A percentile compares a stretch with the other conserved stretches of the same genome.
Conservation (phyloP, 2,113 vertebrate species). For the Sporophila hypoxantha region DNA sequence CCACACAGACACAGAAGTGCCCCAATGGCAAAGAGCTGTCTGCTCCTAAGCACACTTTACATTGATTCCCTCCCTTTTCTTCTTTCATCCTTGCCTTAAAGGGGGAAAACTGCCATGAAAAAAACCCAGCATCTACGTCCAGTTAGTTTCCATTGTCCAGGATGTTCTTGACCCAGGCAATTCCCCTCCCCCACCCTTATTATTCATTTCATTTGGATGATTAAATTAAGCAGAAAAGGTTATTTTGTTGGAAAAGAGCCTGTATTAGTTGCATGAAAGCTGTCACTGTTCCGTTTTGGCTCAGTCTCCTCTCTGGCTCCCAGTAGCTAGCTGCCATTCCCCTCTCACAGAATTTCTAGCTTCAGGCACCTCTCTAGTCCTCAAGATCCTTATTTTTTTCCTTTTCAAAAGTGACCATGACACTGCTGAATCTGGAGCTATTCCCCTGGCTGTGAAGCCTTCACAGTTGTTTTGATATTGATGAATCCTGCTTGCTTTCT, state of each 20-base stretch:
- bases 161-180: conserved; percentile 16
- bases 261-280: conserved; percentile 41
- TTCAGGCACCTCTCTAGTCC: conserved; percentile 7
- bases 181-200: neutral
- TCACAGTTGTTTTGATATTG: neutral
- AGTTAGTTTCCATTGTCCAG: conserved; percentile 2
- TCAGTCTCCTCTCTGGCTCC: neutral
- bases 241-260: conserved; percentile 51
- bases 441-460: neutral
- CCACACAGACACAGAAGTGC: neutral
- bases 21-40: neutral
- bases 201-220: conserved; percentile 34
- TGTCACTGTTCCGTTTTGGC: conserved; percentile 52
- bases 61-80: neutral
- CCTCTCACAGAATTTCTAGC: conserved; percentile 8
- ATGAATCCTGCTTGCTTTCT: neutral
- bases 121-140: neutral
- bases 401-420: neutral
- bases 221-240: conserved; percentile 49
- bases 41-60: neutral
- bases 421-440: neutral
- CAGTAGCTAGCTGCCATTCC: neutral
- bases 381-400: neutral
- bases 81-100: neutral
- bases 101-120: neutral